phyloP scores from a whole-genome alignment of 2,113 vertebrate genomes.

The Myrmecophaga tridactyla region DNA sequence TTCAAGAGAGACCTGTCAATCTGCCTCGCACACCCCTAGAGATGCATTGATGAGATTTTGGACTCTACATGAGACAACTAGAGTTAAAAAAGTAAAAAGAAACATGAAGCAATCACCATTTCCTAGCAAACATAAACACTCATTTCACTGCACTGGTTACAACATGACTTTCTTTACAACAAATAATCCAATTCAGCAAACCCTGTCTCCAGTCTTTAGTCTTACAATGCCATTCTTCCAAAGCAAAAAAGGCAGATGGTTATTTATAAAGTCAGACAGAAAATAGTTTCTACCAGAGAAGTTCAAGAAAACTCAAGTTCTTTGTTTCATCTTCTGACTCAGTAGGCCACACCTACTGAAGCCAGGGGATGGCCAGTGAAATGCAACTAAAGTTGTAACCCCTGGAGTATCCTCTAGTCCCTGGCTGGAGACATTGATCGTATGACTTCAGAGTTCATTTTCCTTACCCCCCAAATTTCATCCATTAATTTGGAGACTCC shows the following conservation, averaged over 20 bases:
- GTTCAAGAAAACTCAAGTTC: neutral
- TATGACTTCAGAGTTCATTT: neutral
- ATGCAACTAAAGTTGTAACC: neutral
- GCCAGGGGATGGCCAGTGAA: neutral
- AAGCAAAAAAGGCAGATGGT: conserved; percentile 1
- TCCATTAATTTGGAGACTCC: neutral
- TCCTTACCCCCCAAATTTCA: neutral
- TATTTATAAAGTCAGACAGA: neutral
- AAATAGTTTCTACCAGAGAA: neutral
- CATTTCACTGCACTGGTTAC: neutral
- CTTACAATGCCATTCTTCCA: neutral
- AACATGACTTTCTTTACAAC: neutral
- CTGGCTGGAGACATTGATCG: neutral
- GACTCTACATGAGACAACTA: neutral
- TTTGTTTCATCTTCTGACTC: neutral
- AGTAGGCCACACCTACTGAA: neutral
- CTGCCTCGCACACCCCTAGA: neutral
- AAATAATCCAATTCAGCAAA: neutral
- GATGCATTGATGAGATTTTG: neutral
- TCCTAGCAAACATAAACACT: neutral
- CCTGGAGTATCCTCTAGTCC: neutral
- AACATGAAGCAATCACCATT: neutral
- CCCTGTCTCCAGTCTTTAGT: neutral
- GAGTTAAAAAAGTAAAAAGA: conserved; percentile 31
- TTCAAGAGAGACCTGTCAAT: neutral